Base-by-base conservation (phyloP, 2,888 invertebrate genomes). In the Apotomis betuletana region DNA sequence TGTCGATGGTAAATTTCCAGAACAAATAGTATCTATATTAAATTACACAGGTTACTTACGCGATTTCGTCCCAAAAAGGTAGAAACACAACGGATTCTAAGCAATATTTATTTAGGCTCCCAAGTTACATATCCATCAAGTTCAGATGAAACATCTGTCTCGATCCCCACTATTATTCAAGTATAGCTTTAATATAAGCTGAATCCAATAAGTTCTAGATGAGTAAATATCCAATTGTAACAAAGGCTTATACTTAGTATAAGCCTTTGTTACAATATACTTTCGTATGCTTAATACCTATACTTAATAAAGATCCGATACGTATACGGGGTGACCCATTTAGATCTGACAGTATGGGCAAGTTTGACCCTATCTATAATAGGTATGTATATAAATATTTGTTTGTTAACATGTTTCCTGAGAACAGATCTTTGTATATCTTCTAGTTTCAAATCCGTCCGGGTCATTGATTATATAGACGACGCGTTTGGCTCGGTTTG, bases 161-260 rank as follows among this genome's bases (percentile, higher is more conserved):
- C 6, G 38, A 58, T 58, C 36, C 15, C 15, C 44, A 60, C 15
- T 60, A 15, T 44, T 44, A 27, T 46, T 46, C 8, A 38, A 3
- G 41, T 27, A 8, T 13, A 38, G 5, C 46, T 9, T 8, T 15
- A 67, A 6, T 27, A n/a, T 13, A 46, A 36, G 36, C 36, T 46
- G 2, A 27, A 13, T 67, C 27, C 51, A 52, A 62, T 67, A 61
- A 62, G 15, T 15, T 41, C 12, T 60, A 51, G n/a, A 15, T n/a
- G 10, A 60, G 27, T 58, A 67, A 36, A n/a, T 58, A 67, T 49
- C 67, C 44, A 55, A 15, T 61, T 27, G 55, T 62, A 49, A 57
- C 41, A 62, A 62, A 57, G 60, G 55, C 67, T 41, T 41, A 12
- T 36, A 61, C 13, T 62, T 51, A n/a, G n/a, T n/a, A n/a, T n/a